These are phyloP conservation scores for Charadrius vociferus DNA, from an alignment of 2,113 vertebrate species.

Conservation along the genomic window DNA sequence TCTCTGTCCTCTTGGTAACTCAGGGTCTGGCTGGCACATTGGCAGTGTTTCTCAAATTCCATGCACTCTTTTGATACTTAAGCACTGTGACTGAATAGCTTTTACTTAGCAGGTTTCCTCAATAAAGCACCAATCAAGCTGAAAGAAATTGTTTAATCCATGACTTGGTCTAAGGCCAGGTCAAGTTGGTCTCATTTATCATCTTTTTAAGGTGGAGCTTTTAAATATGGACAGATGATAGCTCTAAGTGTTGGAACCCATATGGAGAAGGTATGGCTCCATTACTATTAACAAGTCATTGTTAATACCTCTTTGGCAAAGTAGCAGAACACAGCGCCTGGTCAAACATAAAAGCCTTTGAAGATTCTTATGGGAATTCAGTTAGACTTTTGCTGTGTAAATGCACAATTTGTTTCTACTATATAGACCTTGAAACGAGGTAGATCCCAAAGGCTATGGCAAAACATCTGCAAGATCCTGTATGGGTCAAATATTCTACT, in stretches of 20 bases:
- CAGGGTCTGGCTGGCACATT: slow-evolving; percentile 73
- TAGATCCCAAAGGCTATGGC: slow-evolving; percentile 59
- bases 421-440: slow-evolving; percentile 76
- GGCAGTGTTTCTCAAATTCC: slow-evolving; percentile 77
- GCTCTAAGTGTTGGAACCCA: slow-evolving; percentile 54
- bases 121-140: slow-evolving; percentile 77
- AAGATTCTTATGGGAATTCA: slow-evolving; percentile 70
- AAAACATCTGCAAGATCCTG: slow-evolving; percentile 73
- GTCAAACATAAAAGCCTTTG: slow-evolving; percentile 74
- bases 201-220: slow-evolving; percentile 76
- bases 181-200: slow-evolving; percentile 85
- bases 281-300: slow-evolving; percentile 62
- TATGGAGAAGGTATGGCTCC: slow-evolving; percentile 67
- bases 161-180: slow-evolving; percentile 70
- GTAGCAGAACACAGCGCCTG: slow-evolving; percentile 70
- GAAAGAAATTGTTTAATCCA: slow-evolving; percentile 82
- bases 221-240: slow-evolving; percentile 75
- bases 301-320: slow-evolving; percentile 77
- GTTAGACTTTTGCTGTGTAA: slow-evolving; percentile 64
- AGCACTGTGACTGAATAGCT: slow-evolving; percentile 76
- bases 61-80: slow-evolving; percentile 74
- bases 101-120: slow-evolving; percentile 76
- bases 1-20: slow-evolving; percentile 62
- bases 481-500: slow-evolving; percentile 67
- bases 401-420: slow-evolving; percentile 76